phyloP scores from a whole-genome alignment of 2,113 vertebrate genomes.

The Mus pahari region DNA sequence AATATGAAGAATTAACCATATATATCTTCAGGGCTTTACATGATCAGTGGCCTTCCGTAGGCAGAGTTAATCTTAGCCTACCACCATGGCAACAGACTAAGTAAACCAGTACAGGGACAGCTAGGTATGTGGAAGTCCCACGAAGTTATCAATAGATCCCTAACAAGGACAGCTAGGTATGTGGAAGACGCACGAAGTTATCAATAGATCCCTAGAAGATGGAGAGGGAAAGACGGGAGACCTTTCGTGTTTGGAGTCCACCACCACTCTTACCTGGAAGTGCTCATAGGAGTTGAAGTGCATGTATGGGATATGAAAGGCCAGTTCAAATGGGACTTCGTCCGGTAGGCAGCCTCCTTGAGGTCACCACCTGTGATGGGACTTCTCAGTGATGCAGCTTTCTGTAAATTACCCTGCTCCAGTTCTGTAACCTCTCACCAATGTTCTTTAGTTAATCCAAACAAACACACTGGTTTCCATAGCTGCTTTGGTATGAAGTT shows the following conservation, averaged over 20 bases:
- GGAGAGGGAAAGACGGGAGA: background rate
- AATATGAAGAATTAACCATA: constrained; percentile 48
- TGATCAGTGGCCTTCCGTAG: background rate
- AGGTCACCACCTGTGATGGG: background rate
- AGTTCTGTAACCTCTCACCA: background rate
- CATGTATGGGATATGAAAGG: background rate
- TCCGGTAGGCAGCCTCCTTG: background rate
- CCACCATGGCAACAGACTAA: background rate
- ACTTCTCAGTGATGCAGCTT: background rate
- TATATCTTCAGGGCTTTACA: background rate
- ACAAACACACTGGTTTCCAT: background rate
- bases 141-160: background rate
- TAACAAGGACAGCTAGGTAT: background rate
- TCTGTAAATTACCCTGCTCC: background rate
- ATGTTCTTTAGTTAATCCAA: background rate
- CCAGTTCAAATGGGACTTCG: too few species aligned
- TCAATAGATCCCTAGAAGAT: background rate
- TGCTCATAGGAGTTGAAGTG: background rate
- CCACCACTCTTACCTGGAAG: background rate
- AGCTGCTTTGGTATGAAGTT: background rate
- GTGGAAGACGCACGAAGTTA: background rate
- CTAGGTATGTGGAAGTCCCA: background rate
- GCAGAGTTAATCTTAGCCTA: background rate
- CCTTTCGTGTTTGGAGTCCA: background rate
- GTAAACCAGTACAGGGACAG: background rate